Conservation (phyloP, 1,140 invertebrate genomes). For the Tribolium madens region DNA sequence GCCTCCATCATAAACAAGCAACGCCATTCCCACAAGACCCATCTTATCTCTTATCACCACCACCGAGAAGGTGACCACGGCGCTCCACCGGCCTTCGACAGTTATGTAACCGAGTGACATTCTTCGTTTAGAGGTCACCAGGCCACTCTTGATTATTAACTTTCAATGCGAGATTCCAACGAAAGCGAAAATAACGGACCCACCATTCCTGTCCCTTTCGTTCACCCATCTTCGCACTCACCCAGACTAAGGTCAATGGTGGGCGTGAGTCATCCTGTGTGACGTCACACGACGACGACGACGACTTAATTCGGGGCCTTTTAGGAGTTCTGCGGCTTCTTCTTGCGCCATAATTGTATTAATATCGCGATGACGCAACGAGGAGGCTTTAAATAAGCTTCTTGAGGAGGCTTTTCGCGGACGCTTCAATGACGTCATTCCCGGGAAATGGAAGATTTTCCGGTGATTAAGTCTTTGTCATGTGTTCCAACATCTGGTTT, state of each 20-base stretch:
- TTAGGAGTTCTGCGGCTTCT: slow-evolving; percentile 17
- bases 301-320: slow-evolving; percentile 14
- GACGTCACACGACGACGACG: slow-evolving; percentile 26
- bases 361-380: slow-evolving; percentile 23
- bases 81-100: slow-evolving; percentile 48
- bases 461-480: slow-evolving; percentile 17
- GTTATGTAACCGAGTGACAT: slow-evolving; percentile 59
- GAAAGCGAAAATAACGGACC: slow-evolving; percentile 54
- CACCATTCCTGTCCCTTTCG: background rate
- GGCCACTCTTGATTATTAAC: slow-evolving; percentile 34
- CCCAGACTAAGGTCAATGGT: too few species aligned
- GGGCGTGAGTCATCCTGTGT: slow-evolving; percentile 15
- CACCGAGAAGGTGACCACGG: background rate
- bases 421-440: slow-evolving; percentile 6
- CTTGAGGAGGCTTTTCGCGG: background rate
- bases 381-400: background rate
- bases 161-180: slow-evolving; percentile 48
- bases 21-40: slow-evolving; percentile 11
- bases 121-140: slow-evolving; percentile 57
- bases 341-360: slow-evolving; percentile 15
- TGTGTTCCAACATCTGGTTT: background rate
- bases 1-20: background rate
- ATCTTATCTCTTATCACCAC: slow-evolving; percentile 1
- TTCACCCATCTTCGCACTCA: background rate
- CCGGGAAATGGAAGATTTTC: slow-evolving; percentile 35